A percentile compares a stretch with the other conserved stretches of the same genome.
Evolutionary conservation across 2,113 vertebrate genomes (phyloP).

Genomic region (Mesitornis unicolor): DNA sequence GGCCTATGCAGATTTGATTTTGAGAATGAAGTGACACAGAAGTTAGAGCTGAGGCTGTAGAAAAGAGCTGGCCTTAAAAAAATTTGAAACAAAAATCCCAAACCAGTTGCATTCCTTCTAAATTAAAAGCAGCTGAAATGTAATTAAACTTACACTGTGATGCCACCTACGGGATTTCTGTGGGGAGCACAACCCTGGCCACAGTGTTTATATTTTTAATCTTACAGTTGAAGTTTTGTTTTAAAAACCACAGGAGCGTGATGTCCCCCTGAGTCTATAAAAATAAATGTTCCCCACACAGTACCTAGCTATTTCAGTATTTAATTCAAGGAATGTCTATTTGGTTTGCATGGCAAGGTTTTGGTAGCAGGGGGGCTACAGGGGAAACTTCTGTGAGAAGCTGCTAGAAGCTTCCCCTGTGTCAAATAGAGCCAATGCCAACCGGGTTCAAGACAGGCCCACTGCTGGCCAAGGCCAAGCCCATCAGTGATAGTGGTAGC

Average conservation of each 20-base stretch:
- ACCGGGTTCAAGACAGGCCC: too few relatives aligned
- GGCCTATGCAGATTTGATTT: neutral
- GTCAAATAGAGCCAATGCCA: too few relatives aligned
- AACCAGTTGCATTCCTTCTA: neutral
- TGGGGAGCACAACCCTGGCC: neutral
- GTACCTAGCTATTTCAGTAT: neutral
- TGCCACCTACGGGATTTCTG: neutral
- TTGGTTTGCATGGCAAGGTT: too few relatives aligned
- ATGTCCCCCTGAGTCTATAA: neutral
- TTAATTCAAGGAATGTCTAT: neutral
- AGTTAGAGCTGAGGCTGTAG: neutral
- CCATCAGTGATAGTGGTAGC: too few relatives aligned
- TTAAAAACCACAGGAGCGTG: neutral
- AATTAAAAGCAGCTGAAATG: neutral
- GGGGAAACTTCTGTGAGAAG: too few relatives aligned
- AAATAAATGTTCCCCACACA: neutral
- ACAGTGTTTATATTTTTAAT: neutral
- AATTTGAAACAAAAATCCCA: neutral
- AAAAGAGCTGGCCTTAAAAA: neutral
- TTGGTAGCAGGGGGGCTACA: too few relatives aligned
- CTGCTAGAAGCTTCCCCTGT: too few relatives aligned
- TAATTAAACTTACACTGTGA: neutral
- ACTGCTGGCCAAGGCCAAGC: too few relatives aligned
- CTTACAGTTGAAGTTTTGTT: neutral
- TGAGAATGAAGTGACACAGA: neutral